Percentiles rank a stretch among this genome's conserved stretches.
These are phyloP conservation scores for Mechanitis mazaeus DNA, from an alignment of 2,888 invertebrate species.

Conservation along the genomic window DNA sequence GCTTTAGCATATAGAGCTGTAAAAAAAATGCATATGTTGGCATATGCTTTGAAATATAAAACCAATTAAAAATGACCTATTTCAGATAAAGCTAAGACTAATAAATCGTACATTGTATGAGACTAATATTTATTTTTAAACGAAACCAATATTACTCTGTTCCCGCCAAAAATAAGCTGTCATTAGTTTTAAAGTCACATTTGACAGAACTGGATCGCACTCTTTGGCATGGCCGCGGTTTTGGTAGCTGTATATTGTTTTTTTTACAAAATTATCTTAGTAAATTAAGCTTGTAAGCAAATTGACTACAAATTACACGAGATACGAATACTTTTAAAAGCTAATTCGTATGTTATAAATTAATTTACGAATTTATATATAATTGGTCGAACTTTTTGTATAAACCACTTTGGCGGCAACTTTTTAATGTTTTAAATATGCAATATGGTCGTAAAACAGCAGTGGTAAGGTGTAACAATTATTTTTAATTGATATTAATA, in stretches of 20 bases:
- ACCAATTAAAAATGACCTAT: no score
- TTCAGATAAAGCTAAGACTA: no score
- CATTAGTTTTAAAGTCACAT: conserved; percentile 57
- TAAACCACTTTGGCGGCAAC: background rate
- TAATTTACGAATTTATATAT: background rate
- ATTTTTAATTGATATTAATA: conserved; percentile 1
- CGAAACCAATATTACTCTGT: conserved; percentile 31
- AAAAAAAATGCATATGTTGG: background rate
- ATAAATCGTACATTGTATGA: no score
- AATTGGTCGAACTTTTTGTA: background rate
- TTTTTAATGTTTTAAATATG: background rate
- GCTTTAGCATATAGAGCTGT: background rate
- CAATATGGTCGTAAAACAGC: background rate
- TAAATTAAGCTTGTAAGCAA: conserved; percentile 17
- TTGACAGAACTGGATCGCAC: conserved; percentile 68
- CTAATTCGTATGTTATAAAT: conserved; percentile 6
- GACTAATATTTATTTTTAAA: no score
- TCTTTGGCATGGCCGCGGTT: conserved; percentile 45
- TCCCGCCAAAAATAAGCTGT: conserved; percentile 66
- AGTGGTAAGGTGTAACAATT: background rate
- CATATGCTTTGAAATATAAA: no score
- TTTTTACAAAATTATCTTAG: conserved; percentile 32
- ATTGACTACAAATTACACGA: conserved; percentile 26
- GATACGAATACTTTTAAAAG: background rate
- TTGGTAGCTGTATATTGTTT: conserved; percentile 25